Conservation (phyloP, 2,797 vertebrate species). For the Spheniscus humboldti region DNA sequence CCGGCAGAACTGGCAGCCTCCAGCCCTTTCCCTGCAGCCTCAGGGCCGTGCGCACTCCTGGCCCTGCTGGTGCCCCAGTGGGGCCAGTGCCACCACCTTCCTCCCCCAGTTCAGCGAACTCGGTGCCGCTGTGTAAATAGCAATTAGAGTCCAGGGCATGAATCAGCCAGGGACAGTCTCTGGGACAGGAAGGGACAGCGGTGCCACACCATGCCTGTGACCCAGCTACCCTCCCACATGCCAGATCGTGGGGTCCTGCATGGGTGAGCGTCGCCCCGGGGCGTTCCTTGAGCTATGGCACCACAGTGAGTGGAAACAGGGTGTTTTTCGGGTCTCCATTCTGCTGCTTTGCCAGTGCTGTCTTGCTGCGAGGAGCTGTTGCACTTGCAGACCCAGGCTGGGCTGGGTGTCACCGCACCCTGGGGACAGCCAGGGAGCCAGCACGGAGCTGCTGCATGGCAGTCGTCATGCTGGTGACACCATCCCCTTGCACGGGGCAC, state of each 20-base stretch:
- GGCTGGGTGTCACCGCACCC: not conserved
- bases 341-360: rapidly evolving
- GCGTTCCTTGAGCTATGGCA: rapidly evolving
- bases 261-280: rapidly evolving
- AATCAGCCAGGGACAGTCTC: constrained; percentile 15
- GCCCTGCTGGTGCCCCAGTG: not conserved
- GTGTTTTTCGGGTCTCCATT: not conserved
- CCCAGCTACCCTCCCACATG: not conserved
- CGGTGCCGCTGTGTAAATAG: not conserved
- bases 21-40: not conserved
- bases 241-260: not conserved
- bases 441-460: not conserved
- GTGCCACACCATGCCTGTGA: not conserved
- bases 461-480: not conserved
- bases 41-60: rapidly evolving
- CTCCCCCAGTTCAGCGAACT: not conserved
- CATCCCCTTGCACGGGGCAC: rapidly evolving
- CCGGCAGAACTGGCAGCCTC: rapidly evolving
- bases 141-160: not conserved
- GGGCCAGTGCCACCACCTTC: not conserved
- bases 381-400: not conserved
- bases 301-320: rapidly evolving
- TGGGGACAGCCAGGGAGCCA: rapidly evolving
- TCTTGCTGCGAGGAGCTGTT: not conserved
- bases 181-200: not conserved